Conservation (phyloP, 2,113 vertebrate genomes). For the Labeo catla region DNA sequence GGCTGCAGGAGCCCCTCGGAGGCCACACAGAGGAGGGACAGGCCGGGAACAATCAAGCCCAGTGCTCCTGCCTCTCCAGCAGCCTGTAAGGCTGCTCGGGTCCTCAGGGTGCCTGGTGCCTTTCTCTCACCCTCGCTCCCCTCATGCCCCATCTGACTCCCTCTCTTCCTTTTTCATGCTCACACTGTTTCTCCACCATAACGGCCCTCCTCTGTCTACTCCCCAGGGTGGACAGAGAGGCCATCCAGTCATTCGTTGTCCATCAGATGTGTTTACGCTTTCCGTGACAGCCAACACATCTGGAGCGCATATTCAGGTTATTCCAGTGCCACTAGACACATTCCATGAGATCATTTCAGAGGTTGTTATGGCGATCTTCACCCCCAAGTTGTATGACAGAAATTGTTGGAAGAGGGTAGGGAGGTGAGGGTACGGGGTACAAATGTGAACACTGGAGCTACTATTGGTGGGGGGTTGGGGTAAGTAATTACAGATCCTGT, state of each 20-base stretch:
- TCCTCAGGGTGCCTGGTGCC: constrained; percentile 49
- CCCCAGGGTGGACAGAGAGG: constrained; percentile 83
- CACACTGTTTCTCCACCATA: constrained; percentile 59
- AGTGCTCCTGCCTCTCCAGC: constrained; percentile 27
- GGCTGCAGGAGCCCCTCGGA: constrained; percentile 88
- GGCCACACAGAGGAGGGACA: constrained; percentile 93
- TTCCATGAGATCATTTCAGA: constrained; percentile 93
- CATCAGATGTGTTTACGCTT: constrained; percentile 99
- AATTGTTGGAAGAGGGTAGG: constrained; percentile 83
- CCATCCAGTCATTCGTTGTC: constrained; percentile 97
- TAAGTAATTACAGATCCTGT: constrained; percentile 83
- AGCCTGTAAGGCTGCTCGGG: constrained; percentile 36
- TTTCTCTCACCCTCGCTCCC: constrained; percentile 54
- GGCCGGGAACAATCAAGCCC: constrained; percentile 74
- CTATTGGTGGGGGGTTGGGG: constrained; percentile 58
- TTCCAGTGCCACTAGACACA: constrained; percentile 96
- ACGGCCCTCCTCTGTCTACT: constrained; percentile 62
- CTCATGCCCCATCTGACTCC: constrained; percentile 54
- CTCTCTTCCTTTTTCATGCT: constrained; percentile 64
- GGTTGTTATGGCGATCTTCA: constrained; percentile 94
- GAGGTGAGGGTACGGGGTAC: constrained; percentile 69
- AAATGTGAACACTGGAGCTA: constrained; percentile 77
- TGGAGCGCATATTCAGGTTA: constrained; percentile 99
- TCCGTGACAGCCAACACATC: constrained; percentile 99
- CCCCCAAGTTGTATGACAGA: constrained; percentile 98